phyloP scores from a whole-genome alignment of 2,113 vertebrate genomes.

The Ia io region DNA sequence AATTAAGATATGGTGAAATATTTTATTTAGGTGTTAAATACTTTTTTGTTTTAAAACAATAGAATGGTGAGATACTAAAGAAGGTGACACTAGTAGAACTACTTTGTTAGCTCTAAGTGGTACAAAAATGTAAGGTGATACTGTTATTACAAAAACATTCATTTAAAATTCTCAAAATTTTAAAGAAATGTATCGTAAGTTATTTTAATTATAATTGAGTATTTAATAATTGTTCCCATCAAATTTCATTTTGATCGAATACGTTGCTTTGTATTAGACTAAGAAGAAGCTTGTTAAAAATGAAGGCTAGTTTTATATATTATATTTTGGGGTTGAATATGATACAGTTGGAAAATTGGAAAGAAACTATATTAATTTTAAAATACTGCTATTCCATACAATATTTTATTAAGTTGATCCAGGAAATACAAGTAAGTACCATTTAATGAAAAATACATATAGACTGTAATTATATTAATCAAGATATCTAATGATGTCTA shows the following conservation, averaged over 20 bases:
- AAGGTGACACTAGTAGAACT: background rate
- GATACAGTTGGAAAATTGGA: background rate
- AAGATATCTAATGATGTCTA: background rate
- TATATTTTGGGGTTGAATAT: background rate
- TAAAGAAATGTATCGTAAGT: background rate
- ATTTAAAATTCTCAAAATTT: background rate
- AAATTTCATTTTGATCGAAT: background rate
- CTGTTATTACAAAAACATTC: background rate
- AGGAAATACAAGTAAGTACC: background rate
- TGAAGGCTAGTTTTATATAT: background rate
- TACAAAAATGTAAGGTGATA: background rate
- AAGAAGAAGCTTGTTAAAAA: background rate
- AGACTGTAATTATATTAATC: background rate
- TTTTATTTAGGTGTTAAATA: background rate
- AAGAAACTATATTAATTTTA: background rate
- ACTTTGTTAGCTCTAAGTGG: background rate
- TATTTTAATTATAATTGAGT: background rate
- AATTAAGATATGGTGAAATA: background rate
- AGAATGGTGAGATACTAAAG: background rate
- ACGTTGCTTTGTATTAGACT: background rate
- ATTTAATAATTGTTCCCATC: background rate
- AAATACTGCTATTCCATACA: background rate
- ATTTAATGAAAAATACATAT: background rate
- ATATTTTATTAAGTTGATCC: background rate
- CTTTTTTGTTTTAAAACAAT: background rate